Evolutionary conservation across 1,140 invertebrate species (phyloP).

Genomic region (Drosophila pachea): DNA sequence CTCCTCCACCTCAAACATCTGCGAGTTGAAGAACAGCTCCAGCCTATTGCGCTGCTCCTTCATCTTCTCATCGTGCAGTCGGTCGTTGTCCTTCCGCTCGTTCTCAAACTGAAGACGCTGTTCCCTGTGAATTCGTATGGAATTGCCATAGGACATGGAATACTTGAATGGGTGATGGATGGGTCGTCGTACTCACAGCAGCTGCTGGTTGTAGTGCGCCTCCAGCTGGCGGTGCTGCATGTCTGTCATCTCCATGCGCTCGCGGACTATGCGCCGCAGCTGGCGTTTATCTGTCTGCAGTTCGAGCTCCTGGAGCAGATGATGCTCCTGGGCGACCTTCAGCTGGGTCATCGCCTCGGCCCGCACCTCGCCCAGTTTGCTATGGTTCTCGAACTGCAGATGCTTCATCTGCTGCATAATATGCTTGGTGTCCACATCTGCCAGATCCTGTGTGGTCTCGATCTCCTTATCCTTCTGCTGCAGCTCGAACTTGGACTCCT

Average conservation of each 20-base stretch:
- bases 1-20: slow-evolving; percentile 92
- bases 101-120: slow-evolving; percentile 81
- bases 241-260: slow-evolving; percentile 82
- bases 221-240: slow-evolving; percentile 74
- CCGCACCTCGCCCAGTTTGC: slow-evolving; percentile 79
- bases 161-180: neutral
- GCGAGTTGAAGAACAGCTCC: slow-evolving; percentile 86
- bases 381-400: slow-evolving; percentile 94
- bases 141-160: too few relatives aligned
- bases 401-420: slow-evolving; percentile 96
- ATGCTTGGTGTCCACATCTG: slow-evolving; percentile 91
- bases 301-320: slow-evolving; percentile 86
- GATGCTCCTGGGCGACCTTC: slow-evolving; percentile 87
- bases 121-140: slow-evolving; percentile 38
- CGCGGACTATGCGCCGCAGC: slow-evolving; percentile 86
- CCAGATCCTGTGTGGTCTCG: slow-evolving; percentile 91
- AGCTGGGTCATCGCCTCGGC: slow-evolving; percentile 87
- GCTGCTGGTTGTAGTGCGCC: slow-evolving; percentile 80
- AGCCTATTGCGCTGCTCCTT: slow-evolving; percentile 86
- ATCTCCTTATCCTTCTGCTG: slow-evolving; percentile 92
- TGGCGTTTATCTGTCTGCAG: slow-evolving; percentile 88
- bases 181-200: slow-evolving; percentile 79
- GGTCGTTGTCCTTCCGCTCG: slow-evolving; percentile 87
- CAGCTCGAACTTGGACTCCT: slow-evolving; percentile 64
- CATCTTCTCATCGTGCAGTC: slow-evolving; percentile 90